These are phyloP conservation scores for Agrochola lychnidis DNA, from an alignment of 2,888 invertebrate species.

Conservation along the genomic window DNA sequence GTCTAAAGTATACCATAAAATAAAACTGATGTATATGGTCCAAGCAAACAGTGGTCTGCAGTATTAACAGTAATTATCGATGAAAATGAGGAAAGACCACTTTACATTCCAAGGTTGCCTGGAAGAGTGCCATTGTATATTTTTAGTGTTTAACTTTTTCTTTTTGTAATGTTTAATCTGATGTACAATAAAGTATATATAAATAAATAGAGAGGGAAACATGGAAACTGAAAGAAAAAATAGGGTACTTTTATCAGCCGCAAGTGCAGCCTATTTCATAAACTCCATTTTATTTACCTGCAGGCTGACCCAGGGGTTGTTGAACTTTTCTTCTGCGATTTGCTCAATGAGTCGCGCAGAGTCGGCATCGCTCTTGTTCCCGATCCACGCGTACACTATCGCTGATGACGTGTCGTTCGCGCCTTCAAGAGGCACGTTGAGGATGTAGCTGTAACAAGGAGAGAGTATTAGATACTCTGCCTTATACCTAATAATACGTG, in stretches of 20 bases:
- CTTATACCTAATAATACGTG: too few species aligned
- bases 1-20: neutral
- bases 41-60: neutral
- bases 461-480: neutral
- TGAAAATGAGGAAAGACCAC: neutral
- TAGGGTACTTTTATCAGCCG: neutral
- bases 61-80: neutral
- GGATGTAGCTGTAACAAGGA: constrained; percentile 93
- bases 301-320: constrained; percentile 94
- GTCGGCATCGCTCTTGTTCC: constrained; percentile 95
- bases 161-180: too few species aligned
- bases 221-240: neutral
- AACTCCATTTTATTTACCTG: constrained; percentile 89
- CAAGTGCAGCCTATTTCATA: neutral
- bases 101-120: too few species aligned
- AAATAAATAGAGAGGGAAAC: neutral
- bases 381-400: constrained; percentile 99
- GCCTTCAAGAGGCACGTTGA: constrained; percentile 97
- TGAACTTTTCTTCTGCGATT: constrained; percentile 98
- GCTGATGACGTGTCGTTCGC: constrained; percentile 94
- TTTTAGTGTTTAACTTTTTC: too few species aligned
- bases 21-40: neutral
- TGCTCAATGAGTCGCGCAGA: constrained; percentile 96
- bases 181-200: too few species aligned
- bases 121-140: too few species aligned